Base-by-base conservation (phyloP, 2,113 vertebrate genomes). In the Scolopax mira region DNA sequence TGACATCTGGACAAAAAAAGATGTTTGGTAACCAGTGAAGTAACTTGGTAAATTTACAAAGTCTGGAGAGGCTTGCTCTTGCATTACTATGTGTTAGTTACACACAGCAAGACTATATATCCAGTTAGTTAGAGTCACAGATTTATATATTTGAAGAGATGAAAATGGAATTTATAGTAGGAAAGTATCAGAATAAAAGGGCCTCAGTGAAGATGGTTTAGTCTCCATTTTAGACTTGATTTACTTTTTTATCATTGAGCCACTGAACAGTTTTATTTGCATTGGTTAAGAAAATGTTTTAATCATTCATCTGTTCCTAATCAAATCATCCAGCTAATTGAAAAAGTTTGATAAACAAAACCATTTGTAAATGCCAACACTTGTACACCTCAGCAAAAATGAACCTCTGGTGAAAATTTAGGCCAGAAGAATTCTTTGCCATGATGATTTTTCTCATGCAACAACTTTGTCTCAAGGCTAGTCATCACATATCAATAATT, bases 91-190 rank as follows among this genome's bases (percentile, higher is more conserved):
- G 13, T 57, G 28, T 49, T 84, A 74, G 18, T 84, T 54, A 41
- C 54, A 49, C 31, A 24, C 1, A 1, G n/a, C 30, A 41, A 55
- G 60, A 55, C 18, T 37, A 10, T 55, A 18, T 42, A 41, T 28
- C 25, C 30, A 25, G 22, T 42, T 46, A 60, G 31, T 44, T 39
- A 39, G 31, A 88, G 78, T 42, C 46, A 71, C 91, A 94, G 85
- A 85, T 96, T 94, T 96, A 89, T 84, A 30, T 74, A 95, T 96
- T 94, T 88, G 75, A 96, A 75, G 72, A 93, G 72, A 96, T 73
- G 69, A 93, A 90, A 94, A 71, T 57, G 60, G 91, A 84, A 90
- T 86, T 93, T 92, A 96, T 89, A 94, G 58, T 71, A 72, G 81
- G 69, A 97, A 97, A 96, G 42, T 61, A 94, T 91, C 71, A 93